A percentile compares a stretch with the other conserved stretches of the same genome.
Evolutionary conservation across 2,888 invertebrate species (phyloP).

Genomic region (Metacarcinus magister): DNA sequence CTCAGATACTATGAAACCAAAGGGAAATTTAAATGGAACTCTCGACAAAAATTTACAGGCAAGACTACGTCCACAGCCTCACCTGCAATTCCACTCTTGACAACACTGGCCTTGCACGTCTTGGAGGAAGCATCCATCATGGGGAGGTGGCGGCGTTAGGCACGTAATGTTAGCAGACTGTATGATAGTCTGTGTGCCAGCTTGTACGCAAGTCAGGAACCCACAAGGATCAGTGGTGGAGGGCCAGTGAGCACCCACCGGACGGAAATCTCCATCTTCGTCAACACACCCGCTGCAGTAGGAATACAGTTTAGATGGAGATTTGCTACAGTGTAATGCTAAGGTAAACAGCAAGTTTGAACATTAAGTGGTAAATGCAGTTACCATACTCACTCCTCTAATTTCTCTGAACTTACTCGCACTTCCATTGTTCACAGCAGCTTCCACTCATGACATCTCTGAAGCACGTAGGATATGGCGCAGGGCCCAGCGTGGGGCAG

Average conservation of each 20-base stretch:
- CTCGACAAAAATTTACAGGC: not conserved
- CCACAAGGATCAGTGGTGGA: not conserved
- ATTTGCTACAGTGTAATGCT: not conserved
- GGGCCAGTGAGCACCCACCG: not conserved
- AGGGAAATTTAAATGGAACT: no score
- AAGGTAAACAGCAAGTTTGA: not conserved
- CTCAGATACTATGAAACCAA: not conserved
- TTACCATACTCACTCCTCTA: not conserved
- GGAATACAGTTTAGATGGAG: not conserved
- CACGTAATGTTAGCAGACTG: not conserved
- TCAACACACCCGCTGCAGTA: slow-evolving; percentile 54
- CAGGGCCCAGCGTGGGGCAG: not conserved
- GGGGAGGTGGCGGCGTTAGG: not conserved
- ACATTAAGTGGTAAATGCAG: not conserved
- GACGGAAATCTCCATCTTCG: not conserved
- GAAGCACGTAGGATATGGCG: not conserved
- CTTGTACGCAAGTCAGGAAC: not conserved
- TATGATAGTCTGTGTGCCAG: not conserved
- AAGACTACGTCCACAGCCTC: not conserved
- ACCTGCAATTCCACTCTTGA: slow-evolving; percentile 27
- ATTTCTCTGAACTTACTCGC: not conserved
- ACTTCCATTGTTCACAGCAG: slow-evolving; percentile 37
- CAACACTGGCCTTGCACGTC: not conserved
- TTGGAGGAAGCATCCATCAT: not conserved
- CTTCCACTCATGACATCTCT: not conserved